Percentiles rank a stretch among this genome's conserved stretches.
Conservation (phyloP, 2,888 invertebrate genomes). For the Aphidius colemani region DNA sequence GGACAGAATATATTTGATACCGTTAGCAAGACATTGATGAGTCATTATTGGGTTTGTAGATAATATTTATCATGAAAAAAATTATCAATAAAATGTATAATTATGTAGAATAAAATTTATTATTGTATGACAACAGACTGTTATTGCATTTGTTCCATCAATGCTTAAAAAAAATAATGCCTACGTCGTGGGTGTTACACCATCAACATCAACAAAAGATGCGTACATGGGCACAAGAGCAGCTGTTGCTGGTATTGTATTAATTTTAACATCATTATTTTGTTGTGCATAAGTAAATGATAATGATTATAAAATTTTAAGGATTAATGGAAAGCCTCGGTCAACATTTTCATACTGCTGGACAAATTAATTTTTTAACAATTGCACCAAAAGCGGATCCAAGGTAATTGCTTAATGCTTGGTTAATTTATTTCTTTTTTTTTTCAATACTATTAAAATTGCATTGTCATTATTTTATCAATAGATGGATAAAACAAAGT, state of each 20-base stretch:
- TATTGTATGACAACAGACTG: slow-evolving; percentile 39
- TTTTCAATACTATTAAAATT: neutral
- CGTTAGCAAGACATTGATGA: slow-evolving; percentile 50
- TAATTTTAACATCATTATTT: neutral
- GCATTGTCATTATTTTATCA: neutral
- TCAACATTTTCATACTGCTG: slow-evolving; percentile 42
- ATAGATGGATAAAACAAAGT: slow-evolving; percentile 40
- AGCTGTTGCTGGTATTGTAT: slow-evolving; percentile 48
- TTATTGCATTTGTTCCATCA: slow-evolving; percentile 52
- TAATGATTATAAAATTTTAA: slow-evolving; percentile 27
- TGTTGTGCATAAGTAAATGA: neutral
- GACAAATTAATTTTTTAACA: slow-evolving; percentile 48
- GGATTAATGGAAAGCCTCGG: slow-evolving; percentile 52
- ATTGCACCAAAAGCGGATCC: slow-evolving; percentile 46
- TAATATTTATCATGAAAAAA: slow-evolving; percentile 3
- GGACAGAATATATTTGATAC: slow-evolving; percentile 47
- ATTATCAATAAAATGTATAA: neutral
- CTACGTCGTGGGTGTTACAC: slow-evolving; percentile 52
- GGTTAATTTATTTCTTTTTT: slow-evolving; percentile 4
- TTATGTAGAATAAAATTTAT: slow-evolving; percentile 1
- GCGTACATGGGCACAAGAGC: slow-evolving; percentile 50
- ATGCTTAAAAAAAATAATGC: slow-evolving; percentile 46
- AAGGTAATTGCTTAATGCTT: slow-evolving; percentile 38
- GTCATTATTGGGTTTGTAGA: slow-evolving; percentile 52
- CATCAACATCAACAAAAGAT: slow-evolving; percentile 45